Evolutionary conservation across 2,797 vertebrate genomes (phyloP), one percentile per base, ranked within the genome.

Genomic region (Scarus forsteni): DNA sequence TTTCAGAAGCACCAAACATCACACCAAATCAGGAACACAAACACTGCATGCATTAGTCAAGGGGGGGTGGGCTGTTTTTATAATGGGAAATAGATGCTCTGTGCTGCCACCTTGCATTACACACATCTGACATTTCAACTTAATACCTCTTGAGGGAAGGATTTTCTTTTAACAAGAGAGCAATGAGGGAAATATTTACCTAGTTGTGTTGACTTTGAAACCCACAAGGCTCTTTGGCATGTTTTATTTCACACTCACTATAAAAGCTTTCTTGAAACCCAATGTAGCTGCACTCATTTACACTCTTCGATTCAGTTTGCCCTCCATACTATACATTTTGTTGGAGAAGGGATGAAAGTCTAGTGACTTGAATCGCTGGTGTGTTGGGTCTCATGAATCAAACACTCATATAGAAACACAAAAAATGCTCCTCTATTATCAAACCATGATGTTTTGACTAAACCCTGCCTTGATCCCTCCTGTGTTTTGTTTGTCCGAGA

Each of bases 381-480:
- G 64, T 75, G 75, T 66, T 5, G 54, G 79, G 85, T 36, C 27
- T 77, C 75, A 52, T 80, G 83, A 90, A 91, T 90, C 85, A 85
- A 90, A 88, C 38, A 65, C 71, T 70, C 39, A 57, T 68, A 79
- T 70, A 72, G 59, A 75, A 58, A 85, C 72, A 42, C 62, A 13
- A 69, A 59, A 69, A 85, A 79, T 78, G 87, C 76, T 70, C 72
- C 60, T 85, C 75, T 85, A 78, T 39, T 61, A 63, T 76, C 81
- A 79, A 70, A 4, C 74, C 83, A 75, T 59, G 6, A 78, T 59
- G 75, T 82, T 89, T 77, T 78, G 70, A 88, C 80, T 81, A 75
- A 85, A 86, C 85, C 89, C 86, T 82, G 79, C 89, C 90, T 89
- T 83, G 79, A 87, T 84, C 88, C 86, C 79, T 85, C 85, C 75